Percentiles rank a stretch among this genome's conserved stretches.
These are phyloP conservation scores for Beaufortia kweichowensis DNA, from an alignment of 2,113 vertebrate species.

Conservation along the genomic window DNA sequence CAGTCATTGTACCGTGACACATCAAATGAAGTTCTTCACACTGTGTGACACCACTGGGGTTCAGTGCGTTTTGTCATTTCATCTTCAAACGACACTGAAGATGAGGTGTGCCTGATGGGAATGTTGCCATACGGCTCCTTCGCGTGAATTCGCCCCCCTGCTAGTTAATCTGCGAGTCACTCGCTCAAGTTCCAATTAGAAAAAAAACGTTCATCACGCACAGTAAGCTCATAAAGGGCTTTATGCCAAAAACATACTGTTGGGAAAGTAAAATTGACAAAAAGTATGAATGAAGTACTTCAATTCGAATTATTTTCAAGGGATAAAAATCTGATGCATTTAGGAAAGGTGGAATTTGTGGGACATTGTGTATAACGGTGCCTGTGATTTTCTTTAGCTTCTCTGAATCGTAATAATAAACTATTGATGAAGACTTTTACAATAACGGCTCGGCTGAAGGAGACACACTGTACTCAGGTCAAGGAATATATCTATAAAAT, in stretches of 20 bases:
- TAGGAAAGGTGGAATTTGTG: background rate
- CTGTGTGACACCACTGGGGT: constrained; percentile 12
- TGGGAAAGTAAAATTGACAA: constrained; percentile 6
- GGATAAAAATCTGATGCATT: background rate
- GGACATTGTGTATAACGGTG: constrained; percentile 17
- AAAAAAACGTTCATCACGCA: background rate
- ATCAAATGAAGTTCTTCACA: background rate
- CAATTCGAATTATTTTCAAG: constrained; percentile 19
- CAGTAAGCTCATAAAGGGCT: constrained; percentile 13
- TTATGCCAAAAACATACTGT: constrained; percentile 17
- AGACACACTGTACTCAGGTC: background rate
- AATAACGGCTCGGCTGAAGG: constrained; percentile 12
- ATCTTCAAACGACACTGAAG: constrained; percentile 22
- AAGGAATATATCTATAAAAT: too few relatives aligned
- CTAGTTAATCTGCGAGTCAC: constrained; percentile 6
- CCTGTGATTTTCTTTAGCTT: constrained; percentile 9
- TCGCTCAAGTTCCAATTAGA: constrained; percentile 4
- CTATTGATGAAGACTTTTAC: background rate
- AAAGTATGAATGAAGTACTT: constrained; percentile 18
- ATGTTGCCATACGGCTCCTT: constrained; percentile 14
- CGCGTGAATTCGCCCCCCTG: background rate
- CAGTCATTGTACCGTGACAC: background rate
- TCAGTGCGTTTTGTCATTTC: constrained; percentile 15
- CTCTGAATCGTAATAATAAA: background rate
- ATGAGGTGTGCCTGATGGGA: constrained; percentile 7